These are phyloP conservation scores for Sesia apiformis DNA, from an alignment of 2,888 invertebrate species.

Conservation along the genomic window DNA sequence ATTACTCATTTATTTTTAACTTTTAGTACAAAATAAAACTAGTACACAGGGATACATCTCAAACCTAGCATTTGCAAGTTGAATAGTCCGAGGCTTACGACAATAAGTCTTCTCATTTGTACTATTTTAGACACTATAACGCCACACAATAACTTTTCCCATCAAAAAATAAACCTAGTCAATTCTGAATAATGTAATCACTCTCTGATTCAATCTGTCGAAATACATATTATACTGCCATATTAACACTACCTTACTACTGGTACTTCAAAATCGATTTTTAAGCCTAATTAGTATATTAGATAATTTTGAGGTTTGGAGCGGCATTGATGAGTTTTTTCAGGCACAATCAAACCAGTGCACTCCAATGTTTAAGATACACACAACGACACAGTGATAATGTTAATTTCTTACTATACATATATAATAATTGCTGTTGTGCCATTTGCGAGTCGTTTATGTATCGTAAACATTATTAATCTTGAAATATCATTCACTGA, in stretches of 20 bases:
- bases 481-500: constrained; percentile 42
- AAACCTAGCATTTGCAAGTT: constrained; percentile 75
- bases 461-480: constrained; percentile 51
- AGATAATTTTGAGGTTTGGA: constrained; percentile 73
- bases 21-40: constrained; percentile 77
- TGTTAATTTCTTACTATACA: neutral
- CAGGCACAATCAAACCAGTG: constrained; percentile 71
- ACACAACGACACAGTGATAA: constrained; percentile 28
- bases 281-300: constrained; percentile 51
- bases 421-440: constrained; percentile 1
- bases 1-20: constrained; percentile 74
- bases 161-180: constrained; percentile 56
- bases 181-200: constrained; percentile 73
- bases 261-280: constrained; percentile 49
- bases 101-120: constrained; percentile 77
- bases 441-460: constrained; percentile 25
- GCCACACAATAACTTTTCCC: constrained; percentile 70
- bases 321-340: constrained; percentile 68
- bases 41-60: constrained; percentile 76
- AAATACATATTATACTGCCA: constrained; percentile 37
- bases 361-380: constrained; percentile 65
- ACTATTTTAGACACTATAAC: constrained; percentile 75
- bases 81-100: constrained; percentile 75
- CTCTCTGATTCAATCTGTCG: constrained; percentile 55
- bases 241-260: constrained; percentile 49